A percentile compares a stretch with the other conserved stretches of the same genome.
Conservation (phyloP, 2,113 vertebrate species). For the Astur gentilis region DNA sequence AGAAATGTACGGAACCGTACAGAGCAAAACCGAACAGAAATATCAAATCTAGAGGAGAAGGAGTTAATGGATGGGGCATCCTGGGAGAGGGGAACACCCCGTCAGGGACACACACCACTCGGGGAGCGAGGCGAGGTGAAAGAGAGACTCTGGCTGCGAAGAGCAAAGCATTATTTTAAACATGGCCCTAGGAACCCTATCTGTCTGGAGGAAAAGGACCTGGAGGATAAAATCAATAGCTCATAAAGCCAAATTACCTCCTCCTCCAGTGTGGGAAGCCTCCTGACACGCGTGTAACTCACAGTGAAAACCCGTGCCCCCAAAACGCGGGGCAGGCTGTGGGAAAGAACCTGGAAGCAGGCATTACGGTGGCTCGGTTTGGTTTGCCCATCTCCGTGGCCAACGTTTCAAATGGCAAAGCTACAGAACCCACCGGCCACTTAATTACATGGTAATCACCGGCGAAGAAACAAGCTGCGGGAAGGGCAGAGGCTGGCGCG, state of each 20-base stretch:
- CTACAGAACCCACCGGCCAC: neutral
- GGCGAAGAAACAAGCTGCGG: neutral
- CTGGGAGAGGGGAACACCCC: neutral
- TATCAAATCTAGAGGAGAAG: neutral
- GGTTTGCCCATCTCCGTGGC: neutral
- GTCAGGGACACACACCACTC: neutral
- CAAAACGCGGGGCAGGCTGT: no score
- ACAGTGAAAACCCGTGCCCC: neutral
- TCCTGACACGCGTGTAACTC: neutral
- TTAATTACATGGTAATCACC: neutral
- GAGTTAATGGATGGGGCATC: neutral
- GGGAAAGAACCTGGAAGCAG: neutral
- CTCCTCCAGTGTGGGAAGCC: neutral
- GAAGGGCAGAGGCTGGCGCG: neutral
- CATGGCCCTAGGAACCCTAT: neutral
- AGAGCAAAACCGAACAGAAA: neutral
- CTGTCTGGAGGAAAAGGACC: neutral
- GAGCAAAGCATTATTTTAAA: neutral
- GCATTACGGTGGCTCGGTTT: neutral
- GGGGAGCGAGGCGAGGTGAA: neutral
- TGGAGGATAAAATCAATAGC: neutral
- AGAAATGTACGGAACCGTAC: rapidly evolving
- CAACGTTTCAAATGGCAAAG: neutral
- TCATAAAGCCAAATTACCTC: neutral
- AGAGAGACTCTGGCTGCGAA: neutral